Base-by-base conservation (phyloP, 2,113 vertebrate genomes). In the Aphelocoma coerulescens region DNA sequence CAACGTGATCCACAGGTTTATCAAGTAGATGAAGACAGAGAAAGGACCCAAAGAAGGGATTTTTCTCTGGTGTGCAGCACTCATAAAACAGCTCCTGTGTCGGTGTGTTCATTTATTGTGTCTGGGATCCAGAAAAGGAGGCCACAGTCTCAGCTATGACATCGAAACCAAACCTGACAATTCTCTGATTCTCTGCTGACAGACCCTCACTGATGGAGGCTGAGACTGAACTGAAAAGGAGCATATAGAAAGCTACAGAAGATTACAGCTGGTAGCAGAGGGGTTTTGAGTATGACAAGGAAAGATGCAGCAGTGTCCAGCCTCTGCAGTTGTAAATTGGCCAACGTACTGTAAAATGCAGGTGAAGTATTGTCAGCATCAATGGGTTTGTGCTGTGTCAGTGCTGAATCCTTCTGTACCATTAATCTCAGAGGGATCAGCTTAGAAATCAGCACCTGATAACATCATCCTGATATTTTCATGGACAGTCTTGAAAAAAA, bases 1-100 rank as follows among this genome's bases (percentile, higher is more conserved):
- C 59, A 63, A 3, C 0, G 0, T 18, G 44, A 55, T 33, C 33
- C 48, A 3, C 2, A 5, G 10, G 9, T 58, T 96, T 51, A 8
- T 84, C 23, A 32, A 72, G 49, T 2, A 37, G n/a, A n/a, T 32
- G 67, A 73, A 80, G 35, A 52, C 28, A 48, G 20, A 52, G 26
- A 82, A 14, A 23, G 51, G 30, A 5, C 17, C 43, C 43, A 83
- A 44, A 35, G n/a, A 57, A 44, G 12, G 23, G 30, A 10, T 68
- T 90, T 85, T 79, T 48, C 6, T 63, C 43, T 35, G 30, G 9
- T 30, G 22, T 35, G 21, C 21, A 82, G 33, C 39, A 26, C 14
- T 57, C 24, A 11, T 32, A 9, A 33, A 75, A 61, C 20, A 37
- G 17, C 19, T n/a, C 6, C 39, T 73, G 33, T 35, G 74, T 20